phyloP scores from a whole-genome alignment of 2,888 invertebrate genomes.

The Melieria crassipennis region DNA sequence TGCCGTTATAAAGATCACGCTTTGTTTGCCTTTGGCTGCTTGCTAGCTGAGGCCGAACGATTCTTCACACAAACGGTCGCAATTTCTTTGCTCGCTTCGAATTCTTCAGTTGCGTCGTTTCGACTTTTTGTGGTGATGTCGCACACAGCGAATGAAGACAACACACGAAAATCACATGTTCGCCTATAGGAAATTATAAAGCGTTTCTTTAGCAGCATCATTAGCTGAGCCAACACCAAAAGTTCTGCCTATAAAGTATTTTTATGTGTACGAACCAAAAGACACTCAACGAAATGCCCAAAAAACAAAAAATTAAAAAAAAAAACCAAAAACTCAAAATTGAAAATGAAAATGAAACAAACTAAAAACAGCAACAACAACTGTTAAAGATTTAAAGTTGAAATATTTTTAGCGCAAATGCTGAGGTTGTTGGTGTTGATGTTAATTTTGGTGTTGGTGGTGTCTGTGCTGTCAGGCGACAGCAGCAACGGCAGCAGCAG shows the following conservation, averaged over 20 bases:
- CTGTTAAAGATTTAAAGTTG: background rate
- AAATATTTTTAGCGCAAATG: slow-evolving; percentile 55
- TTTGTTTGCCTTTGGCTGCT: slow-evolving; percentile 34
- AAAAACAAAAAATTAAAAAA: slow-evolving; percentile 1
- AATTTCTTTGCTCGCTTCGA: slow-evolving; percentile 45
- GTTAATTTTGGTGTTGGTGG: background rate
- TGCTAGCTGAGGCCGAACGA: slow-evolving; percentile 44
- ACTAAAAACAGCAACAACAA: background rate
- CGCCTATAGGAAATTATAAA: slow-evolving; percentile 62
- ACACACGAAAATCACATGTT: slow-evolving; percentile 40
- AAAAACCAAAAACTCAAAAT: slow-evolving; percentile 12
- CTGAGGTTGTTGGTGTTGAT: slow-evolving; percentile 34
- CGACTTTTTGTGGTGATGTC: background rate
- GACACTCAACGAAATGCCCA: slow-evolving; percentile 12
- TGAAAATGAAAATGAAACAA: slow-evolving; percentile 10
- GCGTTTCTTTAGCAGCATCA: slow-evolving; percentile 64
- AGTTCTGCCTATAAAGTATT: slow-evolving; percentile 41
- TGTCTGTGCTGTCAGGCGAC: too few relatives aligned
- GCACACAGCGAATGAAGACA: too few relatives aligned
- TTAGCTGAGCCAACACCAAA: slow-evolving; percentile 64
- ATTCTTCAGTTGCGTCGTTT: background rate
- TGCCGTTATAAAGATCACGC: slow-evolving; percentile 33
- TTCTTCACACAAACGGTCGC: slow-evolving; percentile 48
- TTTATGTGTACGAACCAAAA: slow-evolving; percentile 15
- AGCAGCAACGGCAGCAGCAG: background rate